Conservation (phyloP, 1,140 invertebrate species). For the Diploscapter pachys region DNA sequence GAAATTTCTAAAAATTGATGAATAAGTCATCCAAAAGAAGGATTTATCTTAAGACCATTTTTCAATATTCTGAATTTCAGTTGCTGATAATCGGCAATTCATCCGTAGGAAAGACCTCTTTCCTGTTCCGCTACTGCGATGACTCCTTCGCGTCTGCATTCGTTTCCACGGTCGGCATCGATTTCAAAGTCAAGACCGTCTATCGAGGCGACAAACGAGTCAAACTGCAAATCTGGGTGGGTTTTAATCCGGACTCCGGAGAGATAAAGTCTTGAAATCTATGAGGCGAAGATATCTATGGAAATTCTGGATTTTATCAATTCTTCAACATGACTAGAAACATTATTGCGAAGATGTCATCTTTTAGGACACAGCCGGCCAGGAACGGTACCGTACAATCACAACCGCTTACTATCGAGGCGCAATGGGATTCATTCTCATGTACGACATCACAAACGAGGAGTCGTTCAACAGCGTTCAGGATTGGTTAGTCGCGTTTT, state of each 20-base stretch:
- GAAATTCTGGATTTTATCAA: too few species aligned
- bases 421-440: conserved; percentile 99
- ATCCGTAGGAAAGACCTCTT: conserved; percentile 97
- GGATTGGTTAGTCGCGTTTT: conserved; percentile 75
- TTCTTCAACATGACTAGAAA: too few species aligned
- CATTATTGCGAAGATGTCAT: too few species aligned
- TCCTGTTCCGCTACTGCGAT: conserved; percentile 97
- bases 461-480: conserved; percentile 99
- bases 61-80: conserved; percentile 64
- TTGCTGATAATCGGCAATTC: conserved; percentile 97
- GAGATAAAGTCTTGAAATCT: too few species aligned
- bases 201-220: conserved; percentile 91
- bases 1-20: neutral
- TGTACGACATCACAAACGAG: conserved; percentile 99
- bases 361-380: conserved; percentile 93
- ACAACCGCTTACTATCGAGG: conserved; percentile 99
- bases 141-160: conserved; percentile 99
- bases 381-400: conserved; percentile 97
- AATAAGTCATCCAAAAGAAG: neutral
- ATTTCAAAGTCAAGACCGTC: conserved; percentile 99
- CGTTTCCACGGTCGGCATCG: conserved; percentile 97
- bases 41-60: conserved; percentile 22
- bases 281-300: too few species aligned
- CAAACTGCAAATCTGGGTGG: conserved; percentile 84
- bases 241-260: too few species aligned